Base-by-base conservation (phyloP, 1,140 invertebrate species). In the Drosophila asahinai region DNA sequence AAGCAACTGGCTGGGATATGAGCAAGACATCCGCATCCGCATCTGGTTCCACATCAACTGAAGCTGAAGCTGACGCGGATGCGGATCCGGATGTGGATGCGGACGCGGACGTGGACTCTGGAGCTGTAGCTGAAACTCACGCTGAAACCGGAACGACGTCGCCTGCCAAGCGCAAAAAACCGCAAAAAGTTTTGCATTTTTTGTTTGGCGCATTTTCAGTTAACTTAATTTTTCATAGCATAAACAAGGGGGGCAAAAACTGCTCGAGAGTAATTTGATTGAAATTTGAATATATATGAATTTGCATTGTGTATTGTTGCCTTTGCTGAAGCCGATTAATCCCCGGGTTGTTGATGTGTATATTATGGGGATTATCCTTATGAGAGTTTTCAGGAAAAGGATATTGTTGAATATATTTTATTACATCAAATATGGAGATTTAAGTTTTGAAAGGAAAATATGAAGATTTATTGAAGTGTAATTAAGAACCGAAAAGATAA, bases 1-100 rank as follows among this genome's bases (percentile, higher is more conserved):
- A 80, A 89, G 77, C 83, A 86, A 83, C 84, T 81, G 61, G 73
- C 77, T 67, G 72, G 68, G 77, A 87, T 87, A 86, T 68, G 66
- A 79, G 76, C 75, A 80, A 80, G 77, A 73, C 76, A 65, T 80
- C 76, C 71, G 66, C 70, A 72, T 52, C 62, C 62, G 38, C 49
- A 30, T 61, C 38, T 45, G 43, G 25, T 17, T 58, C 15, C 52
- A 15, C 43, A 17, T 64, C 64, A 62, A 62, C 33, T 62, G 65
- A 62, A 70, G 33, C 33, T 8, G 33, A 33, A 9, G 33, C 9
- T 25, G 61, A 27, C 40, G 63, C 55, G 45, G 33, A 55, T 55
- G 54, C 22, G 36, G 52, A 38, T 22, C 33, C 27, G 27, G 33
- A 57, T 57, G 36, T n/a, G 54, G 52, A 22, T 38, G 52, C n/a